Evolutionary conservation across 2,888 invertebrate species (phyloP).

Genomic region (Dicranocentrus wangi): DNA sequence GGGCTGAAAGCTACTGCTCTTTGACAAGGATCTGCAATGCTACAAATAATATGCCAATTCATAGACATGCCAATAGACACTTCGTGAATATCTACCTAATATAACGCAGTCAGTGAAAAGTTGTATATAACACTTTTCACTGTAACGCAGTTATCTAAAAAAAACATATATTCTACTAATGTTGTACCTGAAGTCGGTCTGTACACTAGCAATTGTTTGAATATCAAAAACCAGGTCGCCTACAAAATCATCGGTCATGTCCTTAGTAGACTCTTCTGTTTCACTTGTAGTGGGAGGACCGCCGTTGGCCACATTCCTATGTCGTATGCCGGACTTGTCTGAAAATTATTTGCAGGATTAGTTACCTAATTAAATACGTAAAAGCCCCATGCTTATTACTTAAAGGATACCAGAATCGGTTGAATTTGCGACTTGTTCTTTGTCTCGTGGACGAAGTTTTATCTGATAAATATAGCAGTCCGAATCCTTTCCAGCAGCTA

Average conservation of each 20-base stretch:
- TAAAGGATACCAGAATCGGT: not conserved
- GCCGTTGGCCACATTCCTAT: conserved; percentile 62
- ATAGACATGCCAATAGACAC: too few relatives aligned
- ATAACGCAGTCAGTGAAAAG: not conserved
- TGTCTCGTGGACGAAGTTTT: conserved; percentile 67
- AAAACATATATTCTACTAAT: not conserved
- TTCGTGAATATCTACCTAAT: too few relatives aligned
- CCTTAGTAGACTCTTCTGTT: not conserved
- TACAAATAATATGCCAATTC: conserved; percentile 74
- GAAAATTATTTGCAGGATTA: not conserved
- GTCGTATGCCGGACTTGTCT: conserved; percentile 36
- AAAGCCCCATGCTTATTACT: not conserved
- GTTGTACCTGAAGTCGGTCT: conserved; percentile 87
- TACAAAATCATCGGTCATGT: conserved; percentile 47
- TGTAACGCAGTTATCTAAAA: not conserved
- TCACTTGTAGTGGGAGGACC: conserved; percentile 23
- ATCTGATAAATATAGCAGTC: conserved; percentile 86
- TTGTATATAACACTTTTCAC: not conserved
- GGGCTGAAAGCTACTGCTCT: conserved; percentile 88
- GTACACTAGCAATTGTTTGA: conserved; percentile 85
- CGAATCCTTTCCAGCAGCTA: conserved; percentile 93
- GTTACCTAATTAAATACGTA: not conserved
- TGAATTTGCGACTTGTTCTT: not conserved
- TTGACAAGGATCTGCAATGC: conserved; percentile 85
- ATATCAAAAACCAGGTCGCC: conserved; percentile 76